These are phyloP conservation scores for Rhizoglyphus robini DNA, from an alignment of 1,140 invertebrate genomes.

Conservation along the genomic window DNA sequence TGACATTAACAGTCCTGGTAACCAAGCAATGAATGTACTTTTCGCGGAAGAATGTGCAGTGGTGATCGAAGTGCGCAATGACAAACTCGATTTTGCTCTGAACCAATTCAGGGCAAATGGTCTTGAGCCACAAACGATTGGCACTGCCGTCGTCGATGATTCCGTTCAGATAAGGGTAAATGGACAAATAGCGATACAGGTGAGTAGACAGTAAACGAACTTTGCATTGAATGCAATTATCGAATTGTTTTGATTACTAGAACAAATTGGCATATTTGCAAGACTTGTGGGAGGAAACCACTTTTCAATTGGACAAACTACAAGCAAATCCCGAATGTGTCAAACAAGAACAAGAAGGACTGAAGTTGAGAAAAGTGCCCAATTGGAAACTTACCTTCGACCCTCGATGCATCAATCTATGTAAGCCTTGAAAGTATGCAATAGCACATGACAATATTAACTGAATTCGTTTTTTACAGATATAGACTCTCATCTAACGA, in stretches of 20 bases:
- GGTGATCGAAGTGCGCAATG: conserved; percentile 60
- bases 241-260: too few relatives aligned
- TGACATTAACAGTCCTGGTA: conserved; percentile 33
- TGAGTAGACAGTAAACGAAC: too few relatives aligned
- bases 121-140: conserved; percentile 56
- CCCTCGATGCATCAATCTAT: conserved; percentile 36
- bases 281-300: conserved; percentile 86
- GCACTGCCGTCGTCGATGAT: conserved; percentile 31
- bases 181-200: conserved; percentile 14
- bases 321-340: conserved; percentile 69
- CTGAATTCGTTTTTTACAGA: conserved; percentile 3
- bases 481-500: conserved; percentile 19
- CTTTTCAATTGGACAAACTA: conserved; percentile 63
- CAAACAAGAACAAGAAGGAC: conserved; percentile 44
- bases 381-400: conserved; percentile 50
- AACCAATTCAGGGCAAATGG: conserved; percentile 43
- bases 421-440: neutral
- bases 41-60: conserved; percentile 86
- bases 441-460: neutral
- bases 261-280: too few relatives aligned
- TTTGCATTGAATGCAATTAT: too few relatives aligned
- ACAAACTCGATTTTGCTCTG: conserved; percentile 44
- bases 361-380: conserved; percentile 29
- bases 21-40: conserved; percentile 38
- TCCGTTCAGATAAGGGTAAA: conserved; percentile 13